Percentiles rank a stretch among this genome's conserved stretches.
These are phyloP conservation scores for Crossoptilon crossoptilon DNA, from an alignment of 2,797 vertebrate genomes.

Conservation along the genomic window DNA sequence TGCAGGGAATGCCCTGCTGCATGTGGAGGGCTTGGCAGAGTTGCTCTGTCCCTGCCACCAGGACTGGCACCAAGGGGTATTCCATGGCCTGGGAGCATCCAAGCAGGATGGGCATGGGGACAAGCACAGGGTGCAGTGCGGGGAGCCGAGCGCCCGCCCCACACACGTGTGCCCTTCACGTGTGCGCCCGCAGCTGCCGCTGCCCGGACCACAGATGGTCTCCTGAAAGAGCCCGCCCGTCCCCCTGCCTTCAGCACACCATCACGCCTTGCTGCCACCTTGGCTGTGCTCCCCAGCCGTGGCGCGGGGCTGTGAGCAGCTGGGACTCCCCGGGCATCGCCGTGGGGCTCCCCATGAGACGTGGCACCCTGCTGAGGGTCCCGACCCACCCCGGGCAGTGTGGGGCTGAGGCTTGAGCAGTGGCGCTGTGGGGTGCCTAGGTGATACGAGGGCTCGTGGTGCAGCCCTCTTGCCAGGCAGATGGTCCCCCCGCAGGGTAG, in stretches of 20 bases:
- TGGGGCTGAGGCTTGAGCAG: neutral
- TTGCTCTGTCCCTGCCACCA: neutral
- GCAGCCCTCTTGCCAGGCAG: conserved; percentile 34
- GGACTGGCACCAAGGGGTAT: neutral
- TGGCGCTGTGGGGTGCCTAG: neutral
- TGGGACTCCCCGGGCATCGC: conserved; percentile 74
- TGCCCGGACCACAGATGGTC: conserved; percentile 66
- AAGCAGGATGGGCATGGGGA: no score
- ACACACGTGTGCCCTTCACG: conserved; percentile 51
- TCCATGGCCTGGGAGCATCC: neutral
- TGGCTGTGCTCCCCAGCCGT: conserved; percentile 61
- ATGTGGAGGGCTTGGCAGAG: neutral
- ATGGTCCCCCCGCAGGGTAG: conserved; percentile 35
- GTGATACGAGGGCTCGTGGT: neutral
- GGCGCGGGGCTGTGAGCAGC: conserved; percentile 77
- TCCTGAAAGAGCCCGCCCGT: neutral
- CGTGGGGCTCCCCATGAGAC: neutral
- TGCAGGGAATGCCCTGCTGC: neutral
- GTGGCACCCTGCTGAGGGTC: neutral
- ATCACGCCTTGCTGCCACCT: conserved; percentile 77
- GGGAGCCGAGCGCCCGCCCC: neutral
- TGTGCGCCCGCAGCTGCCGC: neutral
- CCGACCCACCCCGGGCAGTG: neutral
- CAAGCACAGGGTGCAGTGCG: neutral
- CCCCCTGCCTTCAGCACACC: conserved; percentile 18